phyloP scores from a whole-genome alignment of 2,113 vertebrate genomes.

The Acanthisitta chloris region DNA sequence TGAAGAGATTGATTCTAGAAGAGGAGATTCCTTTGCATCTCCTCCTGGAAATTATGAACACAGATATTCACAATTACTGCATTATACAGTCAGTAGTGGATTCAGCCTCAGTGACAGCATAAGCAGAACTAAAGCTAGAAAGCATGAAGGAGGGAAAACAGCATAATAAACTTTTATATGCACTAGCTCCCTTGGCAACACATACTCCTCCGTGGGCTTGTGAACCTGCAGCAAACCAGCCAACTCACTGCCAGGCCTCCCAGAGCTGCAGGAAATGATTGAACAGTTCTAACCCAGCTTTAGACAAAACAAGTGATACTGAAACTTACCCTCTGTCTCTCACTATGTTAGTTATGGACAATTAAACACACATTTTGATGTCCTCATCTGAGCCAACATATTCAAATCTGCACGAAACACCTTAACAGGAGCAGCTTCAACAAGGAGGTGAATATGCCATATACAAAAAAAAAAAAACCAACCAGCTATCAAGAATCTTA shows the following conservation, averaged over 20 bases:
- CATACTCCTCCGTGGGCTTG: neutral
- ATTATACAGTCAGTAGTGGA: neutral
- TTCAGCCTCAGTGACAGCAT: neutral
- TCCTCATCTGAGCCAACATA: neutral
- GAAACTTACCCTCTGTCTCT: neutral
- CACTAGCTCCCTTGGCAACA: neutral
- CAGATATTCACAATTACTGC: neutral
- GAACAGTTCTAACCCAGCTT: neutral
- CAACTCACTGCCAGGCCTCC: neutral
- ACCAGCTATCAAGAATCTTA: neutral
- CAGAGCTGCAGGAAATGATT: neutral
- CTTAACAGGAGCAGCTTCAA: neutral
- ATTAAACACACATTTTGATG: neutral
- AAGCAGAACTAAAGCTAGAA: neutral
- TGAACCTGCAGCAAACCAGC: neutral
- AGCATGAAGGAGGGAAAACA: neutral
- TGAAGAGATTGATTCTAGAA: neutral
- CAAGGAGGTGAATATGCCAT: neutral
- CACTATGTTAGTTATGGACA: neutral
- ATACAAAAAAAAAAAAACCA: neutral
- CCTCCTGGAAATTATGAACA: neutral
- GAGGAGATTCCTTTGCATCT: neutral
- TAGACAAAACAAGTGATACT: conserved; percentile 23
- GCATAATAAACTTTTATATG: neutral
- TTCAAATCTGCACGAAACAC: neutral